These are phyloP conservation scores for Hyaena hyaena DNA, from an alignment of 2,113 vertebrate species.

Conservation along the genomic window DNA sequence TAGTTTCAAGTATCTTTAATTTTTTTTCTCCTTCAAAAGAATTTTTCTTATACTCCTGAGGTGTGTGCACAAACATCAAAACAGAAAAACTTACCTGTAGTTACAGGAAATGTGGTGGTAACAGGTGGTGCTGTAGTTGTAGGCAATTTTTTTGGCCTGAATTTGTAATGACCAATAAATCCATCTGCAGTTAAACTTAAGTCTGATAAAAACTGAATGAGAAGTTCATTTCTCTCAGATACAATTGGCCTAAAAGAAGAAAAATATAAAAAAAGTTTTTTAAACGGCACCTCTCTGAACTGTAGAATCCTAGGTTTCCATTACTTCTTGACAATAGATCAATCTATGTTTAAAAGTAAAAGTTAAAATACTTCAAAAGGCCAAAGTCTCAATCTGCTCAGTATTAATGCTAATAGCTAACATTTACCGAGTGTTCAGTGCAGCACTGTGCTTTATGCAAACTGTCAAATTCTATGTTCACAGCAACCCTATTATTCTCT, in stretches of 20 bases:
- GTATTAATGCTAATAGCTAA: neutral
- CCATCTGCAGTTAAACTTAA: slow-evolving; percentile 98
- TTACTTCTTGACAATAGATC: neutral
- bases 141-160: slow-evolving; percentile 94
- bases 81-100: slow-evolving; percentile 89
- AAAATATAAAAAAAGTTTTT: neutral
- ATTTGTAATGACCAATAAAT: slow-evolving; percentile 98
- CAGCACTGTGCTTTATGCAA: neutral
- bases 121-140: slow-evolving; percentile 87
- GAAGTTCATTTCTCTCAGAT: slow-evolving; percentile 95
- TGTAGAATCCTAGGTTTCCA: neutral
- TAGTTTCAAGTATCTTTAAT: neutral
- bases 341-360: slow-evolving; percentile 14
- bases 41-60: neutral
- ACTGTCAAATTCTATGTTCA: neutral
- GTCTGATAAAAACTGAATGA: slow-evolving; percentile 98
- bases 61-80: neutral
- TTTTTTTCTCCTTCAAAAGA: neutral
- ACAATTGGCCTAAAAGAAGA: slow-evolving; percentile 92
- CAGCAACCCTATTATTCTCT: too few species aligned
- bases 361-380: slow-evolving; percentile 12
- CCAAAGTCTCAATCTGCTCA: neutral
- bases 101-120: slow-evolving; percentile 88
- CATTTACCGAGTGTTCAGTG: neutral
- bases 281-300: neutral